Evolutionary conservation across 64 coral and sea anemone species (phyloP).

Genomic region (Acropora yongei): DNA sequence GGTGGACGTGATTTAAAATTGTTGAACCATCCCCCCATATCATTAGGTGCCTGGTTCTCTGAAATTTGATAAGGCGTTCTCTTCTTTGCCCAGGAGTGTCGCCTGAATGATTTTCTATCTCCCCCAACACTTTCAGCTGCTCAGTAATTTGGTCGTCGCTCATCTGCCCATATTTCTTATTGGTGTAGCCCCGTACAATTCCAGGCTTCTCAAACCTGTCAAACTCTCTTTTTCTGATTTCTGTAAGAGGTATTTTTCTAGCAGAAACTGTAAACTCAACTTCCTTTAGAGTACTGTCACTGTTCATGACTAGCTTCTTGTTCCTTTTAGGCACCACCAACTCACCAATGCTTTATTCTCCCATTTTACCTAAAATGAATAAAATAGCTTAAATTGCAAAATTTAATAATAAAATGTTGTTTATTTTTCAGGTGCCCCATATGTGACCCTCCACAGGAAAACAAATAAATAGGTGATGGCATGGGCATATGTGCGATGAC

Average conservation of each 20-base stretch:
- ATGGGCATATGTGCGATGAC: too few relatives aligned
- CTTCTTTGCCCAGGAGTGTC: slow-evolving; percentile 17
- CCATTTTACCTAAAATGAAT: slow-evolving; percentile 18
- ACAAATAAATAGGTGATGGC: too few relatives aligned
- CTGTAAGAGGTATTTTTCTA: slow-evolving; percentile 54
- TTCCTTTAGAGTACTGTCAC: slow-evolving; percentile 32
- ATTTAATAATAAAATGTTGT: too few relatives aligned
- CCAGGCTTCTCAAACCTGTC: slow-evolving; percentile 41
- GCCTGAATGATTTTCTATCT: not conserved
- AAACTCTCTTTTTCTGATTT: slow-evolving; percentile 34
- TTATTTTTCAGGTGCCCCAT: too few relatives aligned
- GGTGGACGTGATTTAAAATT: slow-evolving; percentile 55
- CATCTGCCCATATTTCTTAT: slow-evolving; percentile 46
- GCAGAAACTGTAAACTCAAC: slow-evolving; percentile 55
- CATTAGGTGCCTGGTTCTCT: slow-evolving; percentile 63
- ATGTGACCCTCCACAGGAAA: too few relatives aligned
- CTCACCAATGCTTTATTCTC: slow-evolving; percentile 43
- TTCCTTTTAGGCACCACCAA: slow-evolving; percentile 40
- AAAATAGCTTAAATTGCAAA: not conserved
- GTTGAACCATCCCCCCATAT: slow-evolving; percentile 65
- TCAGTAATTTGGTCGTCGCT: slow-evolving; percentile 32
- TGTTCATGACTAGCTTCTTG: slow-evolving; percentile 33
- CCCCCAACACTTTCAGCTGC: slow-evolving; percentile 8
- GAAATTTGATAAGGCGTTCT: slow-evolving; percentile 24
- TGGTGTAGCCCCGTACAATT: slow-evolving; percentile 54